Percentiles rank a stretch among this genome's conserved stretches.
Evolutionary conservation across 2,113 vertebrate genomes (phyloP).

Genomic region (Muntiacus muntjak): DNA sequence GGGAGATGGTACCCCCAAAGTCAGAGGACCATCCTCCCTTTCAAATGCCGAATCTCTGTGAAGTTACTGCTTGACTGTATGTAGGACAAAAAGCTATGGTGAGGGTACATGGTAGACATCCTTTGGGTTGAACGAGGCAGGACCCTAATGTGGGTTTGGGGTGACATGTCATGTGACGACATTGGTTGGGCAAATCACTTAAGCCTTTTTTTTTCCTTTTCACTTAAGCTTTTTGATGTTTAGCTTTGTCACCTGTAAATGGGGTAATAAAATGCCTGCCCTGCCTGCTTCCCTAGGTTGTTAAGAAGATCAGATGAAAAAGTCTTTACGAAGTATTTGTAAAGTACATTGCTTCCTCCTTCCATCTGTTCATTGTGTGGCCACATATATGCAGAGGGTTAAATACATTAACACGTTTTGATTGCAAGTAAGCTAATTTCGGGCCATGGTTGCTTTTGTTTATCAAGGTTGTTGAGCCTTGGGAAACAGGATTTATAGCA

Average conservation of each 20-base stretch:
- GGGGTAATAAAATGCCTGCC: background rate
- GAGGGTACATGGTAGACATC: background rate
- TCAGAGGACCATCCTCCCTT: background rate
- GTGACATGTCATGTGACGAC: background rate
- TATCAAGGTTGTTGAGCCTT: background rate
- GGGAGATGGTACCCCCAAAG: background rate
- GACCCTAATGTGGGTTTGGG: background rate
- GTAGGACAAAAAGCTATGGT: background rate
- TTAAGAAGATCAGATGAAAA: background rate
- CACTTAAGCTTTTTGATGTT: conserved; percentile 11
- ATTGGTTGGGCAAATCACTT: background rate
- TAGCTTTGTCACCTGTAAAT: conserved; percentile 18
- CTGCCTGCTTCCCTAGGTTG: background rate
- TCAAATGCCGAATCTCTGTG: background rate
- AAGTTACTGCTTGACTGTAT: background rate
- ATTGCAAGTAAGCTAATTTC: background rate
- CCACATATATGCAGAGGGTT: background rate
- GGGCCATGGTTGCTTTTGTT: background rate
- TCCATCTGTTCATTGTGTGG: background rate
- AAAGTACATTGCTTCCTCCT: background rate
- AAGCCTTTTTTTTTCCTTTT: background rate
- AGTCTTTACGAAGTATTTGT: background rate
- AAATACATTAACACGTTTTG: background rate
- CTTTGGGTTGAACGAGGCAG: background rate
- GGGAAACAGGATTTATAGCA: conserved; percentile 19